Evolutionary conservation across 2,888 invertebrate species (phyloP).

Genomic region (Lithophane socia): DNA sequence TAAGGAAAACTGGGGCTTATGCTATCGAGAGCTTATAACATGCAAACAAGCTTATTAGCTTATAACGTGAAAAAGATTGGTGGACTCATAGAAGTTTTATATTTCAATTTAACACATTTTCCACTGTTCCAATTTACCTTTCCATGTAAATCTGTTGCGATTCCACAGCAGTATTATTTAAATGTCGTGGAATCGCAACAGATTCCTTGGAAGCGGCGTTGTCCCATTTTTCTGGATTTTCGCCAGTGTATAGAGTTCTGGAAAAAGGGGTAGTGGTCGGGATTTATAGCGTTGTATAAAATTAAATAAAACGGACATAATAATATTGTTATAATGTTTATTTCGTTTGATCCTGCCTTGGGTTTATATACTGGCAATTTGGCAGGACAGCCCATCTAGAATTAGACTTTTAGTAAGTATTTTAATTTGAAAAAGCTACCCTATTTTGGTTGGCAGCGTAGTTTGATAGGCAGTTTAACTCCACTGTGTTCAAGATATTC

Average conservation of each 20-base stretch:
- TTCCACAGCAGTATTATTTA: neutral
- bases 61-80: slow-evolving; percentile 7
- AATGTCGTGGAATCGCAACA: no score
- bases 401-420: slow-evolving; percentile 10
- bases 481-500: neutral
- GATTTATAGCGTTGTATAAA: neutral
- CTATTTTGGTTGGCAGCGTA: slow-evolving; percentile 20
- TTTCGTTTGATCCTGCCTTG: slow-evolving; percentile 5
- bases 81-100: slow-evolving; percentile 16
- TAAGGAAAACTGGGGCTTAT: slow-evolving; percentile 52
- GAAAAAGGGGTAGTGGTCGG: neutral
- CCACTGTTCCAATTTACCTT: neutral
- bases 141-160: slow-evolving; percentile 1
- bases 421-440: slow-evolving; percentile 6
- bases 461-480: neutral
- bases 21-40: slow-evolving; percentile 43
- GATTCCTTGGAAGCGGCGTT: neutral
- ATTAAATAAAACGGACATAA: slow-evolving; percentile 2
- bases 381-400: slow-evolving; percentile 4
- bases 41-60: neutral
- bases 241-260: neutral
- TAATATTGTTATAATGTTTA: slow-evolving; percentile 8
- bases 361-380: slow-evolving; percentile 12
- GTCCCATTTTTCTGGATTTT: neutral
- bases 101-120: neutral